Percentiles rank a stretch among this genome's conserved stretches.
Conservation (phyloP, 2,113 vertebrate species). For the Aramus guarauna region DNA sequence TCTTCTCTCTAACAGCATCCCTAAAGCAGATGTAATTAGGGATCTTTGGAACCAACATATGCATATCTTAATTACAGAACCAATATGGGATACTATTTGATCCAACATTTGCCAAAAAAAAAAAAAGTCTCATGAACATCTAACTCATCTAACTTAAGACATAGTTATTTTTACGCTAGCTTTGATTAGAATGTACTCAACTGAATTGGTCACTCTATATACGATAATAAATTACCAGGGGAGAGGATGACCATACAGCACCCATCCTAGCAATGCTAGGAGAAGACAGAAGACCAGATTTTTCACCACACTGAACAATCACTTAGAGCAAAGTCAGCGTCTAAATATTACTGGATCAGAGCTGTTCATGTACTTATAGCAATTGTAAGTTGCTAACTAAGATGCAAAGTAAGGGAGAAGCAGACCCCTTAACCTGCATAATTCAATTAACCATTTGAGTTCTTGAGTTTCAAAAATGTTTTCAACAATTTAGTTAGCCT, state of each 20-base stretch:
- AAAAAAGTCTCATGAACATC: background rate
- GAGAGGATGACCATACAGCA: background rate
- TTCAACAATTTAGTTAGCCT: background rate
- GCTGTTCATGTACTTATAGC: background rate
- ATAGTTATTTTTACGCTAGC: conserved; percentile 36
- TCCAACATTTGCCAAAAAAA: conserved; percentile 62
- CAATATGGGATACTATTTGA: conserved; percentile 75
- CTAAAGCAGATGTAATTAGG: conserved; percentile 71
- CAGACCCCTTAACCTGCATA: background rate
- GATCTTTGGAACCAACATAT: conserved; percentile 69
- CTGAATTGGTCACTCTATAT: background rate
- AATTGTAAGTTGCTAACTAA: background rate
- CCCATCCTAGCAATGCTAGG: background rate
- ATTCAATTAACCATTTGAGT: background rate
- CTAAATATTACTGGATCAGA: background rate
- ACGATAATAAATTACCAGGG: background rate
- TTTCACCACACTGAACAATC: background rate
- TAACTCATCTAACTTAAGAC: conserved; percentile 43
- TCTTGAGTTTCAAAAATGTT: background rate
- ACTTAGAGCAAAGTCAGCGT: background rate
- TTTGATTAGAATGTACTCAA: conserved; percentile 20
- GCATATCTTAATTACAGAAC: conserved; percentile 77
- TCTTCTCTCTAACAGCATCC: conserved; percentile 58
- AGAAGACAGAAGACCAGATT: background rate
- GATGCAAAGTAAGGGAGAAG: background rate